phyloP scores from a whole-genome alignment of 2,797 vertebrate species.

The Enteromius trimaculatus region DNA sequence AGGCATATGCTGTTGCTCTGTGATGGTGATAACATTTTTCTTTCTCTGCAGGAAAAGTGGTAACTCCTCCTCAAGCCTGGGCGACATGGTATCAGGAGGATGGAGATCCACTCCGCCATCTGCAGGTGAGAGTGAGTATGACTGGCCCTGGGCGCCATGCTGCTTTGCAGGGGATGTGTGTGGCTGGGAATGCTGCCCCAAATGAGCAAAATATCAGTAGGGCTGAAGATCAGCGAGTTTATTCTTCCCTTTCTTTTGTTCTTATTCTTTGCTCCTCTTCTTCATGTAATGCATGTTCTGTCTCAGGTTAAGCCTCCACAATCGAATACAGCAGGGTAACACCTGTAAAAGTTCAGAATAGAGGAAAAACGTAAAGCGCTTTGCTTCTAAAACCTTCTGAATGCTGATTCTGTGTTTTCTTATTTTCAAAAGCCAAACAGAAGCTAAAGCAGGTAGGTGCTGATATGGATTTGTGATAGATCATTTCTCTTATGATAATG shows the following conservation, averaged over 20 bases:
- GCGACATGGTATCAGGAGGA: conserved; percentile 88
- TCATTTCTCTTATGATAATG: neutral
- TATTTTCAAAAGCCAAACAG: conserved; percentile 92
- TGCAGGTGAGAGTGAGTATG: conserved; percentile 85
- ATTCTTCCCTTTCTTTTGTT: conserved; percentile 12
- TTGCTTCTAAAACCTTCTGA: neutral
- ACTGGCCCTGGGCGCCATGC: conserved; percentile 29
- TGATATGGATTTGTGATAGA: conserved; percentile 9
- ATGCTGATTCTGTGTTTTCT: conserved; percentile 71
- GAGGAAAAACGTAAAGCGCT: neutral
- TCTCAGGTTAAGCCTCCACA: neutral
- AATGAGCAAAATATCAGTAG: conserved; percentile 39
- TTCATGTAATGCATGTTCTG: neutral
- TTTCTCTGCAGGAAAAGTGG: conserved; percentile 83
- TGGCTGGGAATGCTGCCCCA: conserved; percentile 25
- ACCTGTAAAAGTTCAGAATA: neutral
- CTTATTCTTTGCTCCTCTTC: conserved; percentile 14
- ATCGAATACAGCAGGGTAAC: neutral
- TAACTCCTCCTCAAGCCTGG: conserved; percentile 86
- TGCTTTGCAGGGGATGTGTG: conserved; percentile 37
- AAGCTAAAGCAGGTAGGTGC: conserved; percentile 96
- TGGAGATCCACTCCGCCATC: conserved; percentile 94
- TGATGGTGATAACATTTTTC: neutral
- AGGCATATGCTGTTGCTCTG: neutral
- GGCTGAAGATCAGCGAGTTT: conserved; percentile 44